Conservation (phyloP, 2,113 vertebrate species). For the Gavia stellata region DNA sequence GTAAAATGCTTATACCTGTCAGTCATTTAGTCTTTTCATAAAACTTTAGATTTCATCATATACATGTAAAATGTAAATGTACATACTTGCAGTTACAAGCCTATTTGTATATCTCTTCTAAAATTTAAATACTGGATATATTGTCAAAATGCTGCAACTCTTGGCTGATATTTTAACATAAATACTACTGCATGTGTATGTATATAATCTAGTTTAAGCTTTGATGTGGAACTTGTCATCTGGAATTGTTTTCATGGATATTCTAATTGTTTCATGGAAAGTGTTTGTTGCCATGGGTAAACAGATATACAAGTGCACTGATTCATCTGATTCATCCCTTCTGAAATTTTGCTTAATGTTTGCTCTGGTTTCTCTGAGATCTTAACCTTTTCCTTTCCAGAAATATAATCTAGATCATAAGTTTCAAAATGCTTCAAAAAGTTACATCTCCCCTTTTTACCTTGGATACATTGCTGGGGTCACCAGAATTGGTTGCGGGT, state of each 20-base stretch:
- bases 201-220: neutral
- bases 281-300: neutral
- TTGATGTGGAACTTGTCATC: constrained; percentile 32
- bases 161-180: neutral
- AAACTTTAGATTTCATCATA: neutral
- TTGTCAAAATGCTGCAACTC: neutral
- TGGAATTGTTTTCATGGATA: constrained; percentile 25
- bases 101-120: neutral
- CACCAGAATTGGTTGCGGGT: neutral
- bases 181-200: neutral
- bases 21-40: neutral
- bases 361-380: neutral
- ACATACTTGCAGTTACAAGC: neutral
- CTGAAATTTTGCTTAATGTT: neutral
- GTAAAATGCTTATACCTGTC: neutral
- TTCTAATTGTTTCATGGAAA: neutral
- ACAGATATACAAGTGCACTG: neutral
- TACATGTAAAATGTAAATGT: neutral
- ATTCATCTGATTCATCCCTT: neutral
- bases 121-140: neutral
- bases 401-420: neutral
- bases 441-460: neutral
- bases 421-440: neutral
- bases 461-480: neutral
- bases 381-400: neutral